Evolutionary conservation across 2,888 invertebrate species (phyloP), one percentile per base, ranked within the genome.

Genomic region (Craniophora ligustri): DNA sequence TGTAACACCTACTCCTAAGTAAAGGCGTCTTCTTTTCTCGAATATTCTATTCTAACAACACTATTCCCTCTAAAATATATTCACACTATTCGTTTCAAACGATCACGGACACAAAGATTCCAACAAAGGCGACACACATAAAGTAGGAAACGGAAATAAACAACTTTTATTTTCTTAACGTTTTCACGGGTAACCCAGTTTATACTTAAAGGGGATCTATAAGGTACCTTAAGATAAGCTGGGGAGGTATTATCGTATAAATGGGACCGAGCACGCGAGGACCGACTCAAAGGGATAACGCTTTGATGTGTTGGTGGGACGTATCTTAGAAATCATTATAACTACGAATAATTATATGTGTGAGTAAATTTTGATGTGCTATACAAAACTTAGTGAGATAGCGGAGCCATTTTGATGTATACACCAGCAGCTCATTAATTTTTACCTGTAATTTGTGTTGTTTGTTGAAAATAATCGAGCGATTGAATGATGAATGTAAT

Each of bases 261-360:
- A 84, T 84, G 85, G 79, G 64, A 73, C 76, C 69, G 77, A 75
- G 65, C 82, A 80, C 76, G 81, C 80, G 73, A 80, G 57, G 70
- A 75, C 75, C 57, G 62, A 67, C 71, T 79, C 77, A 81, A 81
- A 81, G 76, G 72, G 76, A 76, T 63, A 56, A 51, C 47, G 55
- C 82, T 81, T 85, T 84, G 80, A 82, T 78, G 74, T 79, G 62
- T 46, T 26, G 31, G 32, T 35, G 15, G 19, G 28, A 58, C 42
- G 47, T 61, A 64, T 63, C 64, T 65, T 44, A 50, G 54, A 55
- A 66, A 63, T 51, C 55, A 62, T 72, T 65, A 61, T 59, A 51
- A 55, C 38, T 38, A 42, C 5, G 53, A 34, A 47, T 58, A 56
- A 61, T 61, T 56, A n/a, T n/a, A n/a, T n/a, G n/a, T n/a, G 28